phyloP scores from a whole-genome alignment of 1,140 invertebrate genomes.

The Pachypsylla venusta region DNA sequence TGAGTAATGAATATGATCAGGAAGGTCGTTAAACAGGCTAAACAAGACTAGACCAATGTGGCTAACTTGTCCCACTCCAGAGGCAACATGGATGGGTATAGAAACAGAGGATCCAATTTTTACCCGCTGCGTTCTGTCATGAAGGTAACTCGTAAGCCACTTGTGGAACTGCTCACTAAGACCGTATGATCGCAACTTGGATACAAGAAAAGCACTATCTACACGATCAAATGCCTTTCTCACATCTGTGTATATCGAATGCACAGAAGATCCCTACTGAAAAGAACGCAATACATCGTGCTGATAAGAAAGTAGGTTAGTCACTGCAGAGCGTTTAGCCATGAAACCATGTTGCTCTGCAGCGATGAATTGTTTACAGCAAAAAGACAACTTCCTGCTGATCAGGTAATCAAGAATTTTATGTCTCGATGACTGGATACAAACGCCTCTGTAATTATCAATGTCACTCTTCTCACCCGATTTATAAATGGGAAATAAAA shows the following conservation, averaged over 20 bases:
- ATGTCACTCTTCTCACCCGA: background rate
- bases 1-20: background rate
- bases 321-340: background rate
- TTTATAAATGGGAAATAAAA: conserved; percentile 11
- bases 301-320: background rate
- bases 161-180: background rate
- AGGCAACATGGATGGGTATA: background rate
- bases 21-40: background rate
- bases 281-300: background rate
- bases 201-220: background rate
- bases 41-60: background rate
- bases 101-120: background rate
- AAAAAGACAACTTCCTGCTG: background rate
- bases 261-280: background rate
- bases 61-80: background rate
- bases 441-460: conserved; percentile 2
- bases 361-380: background rate
- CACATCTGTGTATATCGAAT: background rate
- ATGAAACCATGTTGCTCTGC: background rate
- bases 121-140: background rate
- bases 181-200: background rate
- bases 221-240: background rate
- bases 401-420: background rate
- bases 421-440: background rate
- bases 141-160: background rate